Base-by-base conservation (phyloP, 2,113 vertebrate genomes). In the Bufo gargarizans region DNA sequence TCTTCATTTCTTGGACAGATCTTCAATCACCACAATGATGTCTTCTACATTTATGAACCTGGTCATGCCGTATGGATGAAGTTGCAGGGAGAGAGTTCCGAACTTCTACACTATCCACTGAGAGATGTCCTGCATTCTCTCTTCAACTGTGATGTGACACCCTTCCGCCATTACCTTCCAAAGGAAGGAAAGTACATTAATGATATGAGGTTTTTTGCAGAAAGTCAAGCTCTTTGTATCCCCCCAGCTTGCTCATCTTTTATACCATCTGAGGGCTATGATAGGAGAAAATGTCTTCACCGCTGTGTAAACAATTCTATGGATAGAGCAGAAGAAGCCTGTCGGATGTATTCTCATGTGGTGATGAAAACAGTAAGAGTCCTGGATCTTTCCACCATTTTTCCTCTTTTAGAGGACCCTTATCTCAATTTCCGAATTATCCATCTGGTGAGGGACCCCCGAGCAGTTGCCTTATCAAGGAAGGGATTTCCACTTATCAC, bases 21-120 rank as follows among this genome's bases (percentile, higher is more conserved):
- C 20, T 96, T 96, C 88, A 96, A 92, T 85, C 95, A 96, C 90
- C 95, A 96, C 82, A 94, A 95, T 0, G 93, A 94, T 0, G 95
- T 96, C 12, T 96, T 96, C 91, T 96, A 96, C 43, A 91, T 96
- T 3, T 96, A 96, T 94, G 96, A 96, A 91, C 96, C 96, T 0
- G 93, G 84, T 0, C 96, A 95, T 95, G 94, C 96, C 0, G 91
- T 95, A 19, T 96, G 96, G 96, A 92, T 79, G 67, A 90, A 89
- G 0, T 82, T 96, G 12, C 69, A 84, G 11, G 86, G 89, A 4
- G 78, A 91, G 0, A 90, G 93, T 0, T 92, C 92, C 0, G 79
- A 90, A 19, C 56, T 89, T 0, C 89, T 96, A 3, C 91, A 93
- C 4, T 95, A 95, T 93, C 94, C 94, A 0, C 90, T 95, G 33